Conservation (phyloP, 2,113 vertebrate species). For the Forbesichthys agassizii region DNA sequence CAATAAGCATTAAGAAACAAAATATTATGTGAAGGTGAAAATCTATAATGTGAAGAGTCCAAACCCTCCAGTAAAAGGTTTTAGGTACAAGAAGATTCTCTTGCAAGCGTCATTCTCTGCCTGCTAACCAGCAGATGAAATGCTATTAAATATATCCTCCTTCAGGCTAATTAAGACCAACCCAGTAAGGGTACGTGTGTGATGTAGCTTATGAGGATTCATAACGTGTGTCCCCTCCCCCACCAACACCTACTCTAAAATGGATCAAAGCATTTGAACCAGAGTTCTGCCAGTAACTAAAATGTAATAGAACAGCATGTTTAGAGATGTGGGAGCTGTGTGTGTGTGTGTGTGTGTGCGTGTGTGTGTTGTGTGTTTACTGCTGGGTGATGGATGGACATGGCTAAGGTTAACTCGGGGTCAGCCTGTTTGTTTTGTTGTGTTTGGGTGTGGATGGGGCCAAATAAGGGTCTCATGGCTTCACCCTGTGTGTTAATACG, state of each 20-base stretch:
- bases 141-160: too few species aligned
- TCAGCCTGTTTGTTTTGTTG: constrained; percentile 70
- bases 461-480: constrained; percentile 44
- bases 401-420: constrained; percentile 63
- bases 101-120: too few species aligned
- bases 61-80: too few species aligned
- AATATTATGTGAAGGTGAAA: too few species aligned
- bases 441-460: constrained; percentile 57
- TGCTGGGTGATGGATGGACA: constrained; percentile 70
- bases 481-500: constrained; percentile 62
- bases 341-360: constrained; percentile 9
- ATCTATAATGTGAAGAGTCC: too few species aligned
- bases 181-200: too few species aligned
- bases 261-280: neutral
- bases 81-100: too few species aligned
- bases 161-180: too few species aligned
- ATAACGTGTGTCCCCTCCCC: too few species aligned
- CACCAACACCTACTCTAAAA: neutral
- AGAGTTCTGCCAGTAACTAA: constrained; percentile 13
- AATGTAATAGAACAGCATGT: constrained; percentile 59
- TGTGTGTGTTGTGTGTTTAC: constrained; percentile 11
- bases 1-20: too few species aligned
- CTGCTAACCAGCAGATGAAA: too few species aligned
- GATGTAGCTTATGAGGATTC: too few species aligned
- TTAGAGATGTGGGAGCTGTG: constrained; percentile 13